Percentiles rank a stretch among this genome's conserved stretches.
Conservation (phyloP, 2,888 invertebrate species). For the Lasius platythorax region DNA sequence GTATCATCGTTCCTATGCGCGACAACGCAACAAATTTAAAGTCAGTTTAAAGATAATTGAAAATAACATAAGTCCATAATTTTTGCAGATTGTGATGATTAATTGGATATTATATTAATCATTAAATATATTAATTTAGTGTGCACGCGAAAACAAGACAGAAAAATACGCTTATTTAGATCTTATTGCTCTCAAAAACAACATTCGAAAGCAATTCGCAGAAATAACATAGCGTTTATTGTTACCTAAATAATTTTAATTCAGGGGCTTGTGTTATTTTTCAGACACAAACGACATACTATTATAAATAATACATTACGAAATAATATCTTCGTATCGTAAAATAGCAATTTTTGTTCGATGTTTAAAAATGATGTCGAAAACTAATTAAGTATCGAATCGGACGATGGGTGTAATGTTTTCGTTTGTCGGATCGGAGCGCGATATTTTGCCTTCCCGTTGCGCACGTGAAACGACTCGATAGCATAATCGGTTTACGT, state of each 20-base stretch:
- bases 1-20: not conserved
- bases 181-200: not conserved
- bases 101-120: not conserved
- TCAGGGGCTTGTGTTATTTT: not conserved
- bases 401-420: conserved; percentile 34
- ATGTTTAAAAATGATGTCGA: conserved; percentile 16
- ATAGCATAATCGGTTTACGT: conserved; percentile 76
- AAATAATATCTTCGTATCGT: not conserved
- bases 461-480: conserved; percentile 64
- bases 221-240: not conserved
- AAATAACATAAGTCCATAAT: conserved; percentile 15
- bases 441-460: conserved; percentile 53
- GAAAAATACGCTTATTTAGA: not conserved
- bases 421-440: conserved; percentile 50
- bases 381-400: conserved; percentile 38
- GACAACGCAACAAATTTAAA: not conserved
- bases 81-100: not conserved
- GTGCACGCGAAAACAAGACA: not conserved
- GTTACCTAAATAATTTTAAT: not conserved
- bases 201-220: not conserved
- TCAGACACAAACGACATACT: not conserved
- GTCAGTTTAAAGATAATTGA: not conserved
- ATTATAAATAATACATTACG: not conserved
- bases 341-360: conserved; percentile 3
- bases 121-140: not conserved